phyloP scores from a whole-genome alignment of 2,113 vertebrate genomes.

The Pungitius pungitius region DNA sequence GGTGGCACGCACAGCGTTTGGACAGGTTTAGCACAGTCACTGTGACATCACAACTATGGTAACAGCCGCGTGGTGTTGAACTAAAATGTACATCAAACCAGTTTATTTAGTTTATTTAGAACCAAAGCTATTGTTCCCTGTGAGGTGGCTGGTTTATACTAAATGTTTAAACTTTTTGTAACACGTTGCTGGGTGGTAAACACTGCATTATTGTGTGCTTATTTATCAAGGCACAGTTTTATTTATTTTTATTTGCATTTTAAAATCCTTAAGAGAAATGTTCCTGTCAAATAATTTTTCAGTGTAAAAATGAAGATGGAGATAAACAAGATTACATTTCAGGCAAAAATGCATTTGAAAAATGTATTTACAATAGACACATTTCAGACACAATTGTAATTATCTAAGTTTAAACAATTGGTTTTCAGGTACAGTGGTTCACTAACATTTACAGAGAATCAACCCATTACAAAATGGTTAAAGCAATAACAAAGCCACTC shows the following conservation, averaged over 20 bases:
- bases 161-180: not conserved
- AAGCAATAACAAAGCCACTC: not conserved
- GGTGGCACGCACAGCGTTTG: not conserved
- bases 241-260: not conserved
- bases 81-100: not conserved
- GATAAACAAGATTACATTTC: not conserved
- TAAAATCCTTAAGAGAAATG: not conserved
- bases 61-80: not conserved
- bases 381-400: not conserved
- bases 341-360: not conserved
- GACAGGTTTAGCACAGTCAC: conserved; percentile 18
- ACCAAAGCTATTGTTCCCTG: not conserved
- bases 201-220: not conserved
- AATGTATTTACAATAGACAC: not conserved
- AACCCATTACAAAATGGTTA: conserved; percentile 42
- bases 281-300: not conserved
- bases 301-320: not conserved
- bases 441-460: conserved; percentile 7
- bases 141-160: not conserved
- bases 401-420: not conserved
- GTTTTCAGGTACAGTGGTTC: not conserved
- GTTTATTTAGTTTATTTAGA: conserved; percentile 1
- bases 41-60: not conserved
- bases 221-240: not conserved
- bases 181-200: not conserved